Evolutionary conservation across 2,797 vertebrate species (phyloP).

Genomic region (Sebastes nivosus): DNA sequence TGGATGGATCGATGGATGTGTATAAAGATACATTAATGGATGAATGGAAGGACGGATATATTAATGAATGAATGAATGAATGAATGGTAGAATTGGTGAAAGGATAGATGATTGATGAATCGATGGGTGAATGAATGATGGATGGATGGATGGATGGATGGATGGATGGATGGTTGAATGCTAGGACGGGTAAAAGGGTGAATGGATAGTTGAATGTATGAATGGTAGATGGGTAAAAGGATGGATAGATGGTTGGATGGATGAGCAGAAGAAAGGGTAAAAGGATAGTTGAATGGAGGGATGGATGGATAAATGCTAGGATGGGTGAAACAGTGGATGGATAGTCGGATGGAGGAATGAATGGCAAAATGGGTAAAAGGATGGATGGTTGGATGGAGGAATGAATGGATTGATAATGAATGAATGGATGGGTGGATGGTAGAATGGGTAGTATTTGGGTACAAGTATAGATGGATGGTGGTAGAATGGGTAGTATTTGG

Average conservation of each 20-base stretch:
- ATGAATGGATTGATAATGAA: no score
- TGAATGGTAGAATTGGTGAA: neutral
- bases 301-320: neutral
- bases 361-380: neutral
- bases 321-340: no score
- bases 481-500: no score
- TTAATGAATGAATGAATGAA: neutral
- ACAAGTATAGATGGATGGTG: neutral
- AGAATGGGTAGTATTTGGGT: no score
- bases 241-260: neutral
- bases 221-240: neutral
- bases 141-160: no score
- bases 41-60: neutral
- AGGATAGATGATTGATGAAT: neutral
- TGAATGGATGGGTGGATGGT: neutral
- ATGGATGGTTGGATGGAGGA: neutral
- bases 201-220: no score
- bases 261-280: neutral
- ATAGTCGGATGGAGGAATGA: no score
- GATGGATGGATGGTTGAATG: neutral
- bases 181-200: neutral
- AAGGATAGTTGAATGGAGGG: neutral
- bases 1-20: neutral
- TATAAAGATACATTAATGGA: no score
- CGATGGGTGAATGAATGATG: neutral